Conservation (phyloP, 2,797 vertebrate genomes). For the Sebastes oblongus region DNA sequence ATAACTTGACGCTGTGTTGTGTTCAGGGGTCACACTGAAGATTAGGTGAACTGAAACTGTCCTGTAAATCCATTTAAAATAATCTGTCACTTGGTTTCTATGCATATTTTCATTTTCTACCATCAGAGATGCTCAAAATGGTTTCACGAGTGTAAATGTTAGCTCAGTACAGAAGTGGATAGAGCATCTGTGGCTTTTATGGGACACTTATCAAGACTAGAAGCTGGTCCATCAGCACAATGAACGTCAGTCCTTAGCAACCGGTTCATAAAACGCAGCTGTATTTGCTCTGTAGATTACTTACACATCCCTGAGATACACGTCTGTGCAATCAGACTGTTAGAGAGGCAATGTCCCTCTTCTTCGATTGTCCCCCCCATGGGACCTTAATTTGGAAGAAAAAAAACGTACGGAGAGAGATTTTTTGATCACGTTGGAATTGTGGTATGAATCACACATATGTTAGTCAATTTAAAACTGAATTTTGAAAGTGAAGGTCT, state of each 20-base stretch:
- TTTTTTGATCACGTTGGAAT: too few species aligned
- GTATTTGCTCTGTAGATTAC: not conserved
- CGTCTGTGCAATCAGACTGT: not conserved
- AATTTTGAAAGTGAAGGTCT: too few species aligned
- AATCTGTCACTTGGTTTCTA: not conserved
- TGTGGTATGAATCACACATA: too few species aligned
- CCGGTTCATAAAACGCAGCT: constrained; percentile 30
- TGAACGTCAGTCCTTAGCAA: constrained; percentile 6
- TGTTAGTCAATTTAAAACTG: too few species aligned
- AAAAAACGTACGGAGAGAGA: too few species aligned
- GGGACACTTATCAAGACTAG: not conserved
- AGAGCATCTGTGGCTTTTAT: not conserved
- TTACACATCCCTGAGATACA: not conserved
- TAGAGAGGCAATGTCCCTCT: not conserved
- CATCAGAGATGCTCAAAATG: not conserved
- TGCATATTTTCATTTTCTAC: not conserved
- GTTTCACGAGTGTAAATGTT: not conserved
- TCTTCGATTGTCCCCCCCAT: too few species aligned
- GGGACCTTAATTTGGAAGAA: too few species aligned
- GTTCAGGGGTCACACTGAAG: not conserved
- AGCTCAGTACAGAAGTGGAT: not conserved
- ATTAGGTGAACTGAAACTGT: not conserved
- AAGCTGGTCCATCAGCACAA: not conserved
- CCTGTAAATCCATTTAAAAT: not conserved
- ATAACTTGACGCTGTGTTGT: not conserved